These are phyloP conservation scores for Nothobranchius furzeri DNA, from an alignment of 2,113 vertebrate species.

Conservation along the genomic window DNA sequence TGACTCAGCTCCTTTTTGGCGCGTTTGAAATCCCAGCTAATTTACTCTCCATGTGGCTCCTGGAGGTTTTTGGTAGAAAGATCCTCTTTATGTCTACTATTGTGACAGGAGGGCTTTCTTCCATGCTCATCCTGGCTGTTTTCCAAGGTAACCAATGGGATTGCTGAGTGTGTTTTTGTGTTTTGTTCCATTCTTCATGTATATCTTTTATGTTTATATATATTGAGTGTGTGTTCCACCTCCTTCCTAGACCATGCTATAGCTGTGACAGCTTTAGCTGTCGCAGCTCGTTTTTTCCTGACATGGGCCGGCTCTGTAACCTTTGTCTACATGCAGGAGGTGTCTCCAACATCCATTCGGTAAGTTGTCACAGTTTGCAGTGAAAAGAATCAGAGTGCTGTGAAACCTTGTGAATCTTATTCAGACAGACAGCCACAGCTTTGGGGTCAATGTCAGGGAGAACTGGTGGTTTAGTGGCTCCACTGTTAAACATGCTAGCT, in stretches of 20 bases:
- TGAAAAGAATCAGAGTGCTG: neutral
- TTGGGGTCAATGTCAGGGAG: slow-evolving; percentile 65
- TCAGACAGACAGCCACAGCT: slow-evolving; percentile 79
- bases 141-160: slow-evolving; percentile 43
- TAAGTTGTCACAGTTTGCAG: slow-evolving; percentile 14
- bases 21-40: slow-evolving; percentile 46
- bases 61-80: slow-evolving; percentile 61
- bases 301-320: slow-evolving; percentile 2
- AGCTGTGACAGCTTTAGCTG: slow-evolving; percentile 37
- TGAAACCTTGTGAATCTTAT: neutral
- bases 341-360: slow-evolving; percentile 51
- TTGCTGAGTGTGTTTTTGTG: neutral
- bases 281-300: slow-evolving; percentile 47
- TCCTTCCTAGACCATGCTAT: slow-evolving; percentile 21
- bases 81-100: slow-evolving; percentile 26
- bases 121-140: slow-evolving; percentile 45
- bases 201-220: neutral
- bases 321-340: slow-evolving; percentile 35
- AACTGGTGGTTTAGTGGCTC: slow-evolving; percentile 67
- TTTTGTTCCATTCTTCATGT: neutral
- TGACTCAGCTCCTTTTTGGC: slow-evolving; percentile 41
- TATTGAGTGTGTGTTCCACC: neutral
- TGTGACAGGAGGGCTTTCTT: slow-evolving; percentile 21
- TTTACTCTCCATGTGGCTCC: slow-evolving; percentile 55
- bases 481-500: slow-evolving; percentile 70